phyloP scores from a whole-genome alignment of 2,797 vertebrate genomes.

The Rhyacichthys aspro region DNA sequence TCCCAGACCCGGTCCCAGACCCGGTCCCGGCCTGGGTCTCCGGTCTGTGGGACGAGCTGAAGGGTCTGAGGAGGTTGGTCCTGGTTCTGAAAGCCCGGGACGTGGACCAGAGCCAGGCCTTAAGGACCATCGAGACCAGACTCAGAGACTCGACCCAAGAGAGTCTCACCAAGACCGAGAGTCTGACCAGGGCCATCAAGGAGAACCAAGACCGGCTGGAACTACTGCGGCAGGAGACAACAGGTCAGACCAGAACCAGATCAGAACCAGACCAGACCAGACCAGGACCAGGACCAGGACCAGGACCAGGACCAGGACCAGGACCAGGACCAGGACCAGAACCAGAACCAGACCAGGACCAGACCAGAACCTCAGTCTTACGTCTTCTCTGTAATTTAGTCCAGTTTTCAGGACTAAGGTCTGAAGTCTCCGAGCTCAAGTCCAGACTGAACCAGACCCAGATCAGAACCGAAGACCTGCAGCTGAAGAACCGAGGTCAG shows the following conservation, averaged over 20 bases:
- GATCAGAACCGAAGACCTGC: slow-evolving; percentile 15
- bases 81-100: slow-evolving; percentile 47
- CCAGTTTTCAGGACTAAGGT: not conserved
- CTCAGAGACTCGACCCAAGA: slow-evolving; percentile 46
- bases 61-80: slow-evolving; percentile 58
- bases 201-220: slow-evolving; percentile 13
- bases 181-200: not conserved
- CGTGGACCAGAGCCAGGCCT: slow-evolving; percentile 47
- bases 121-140: slow-evolving; percentile 50
- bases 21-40: slow-evolving; percentile 1
- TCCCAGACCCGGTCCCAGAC: not conserved
- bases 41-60: slow-evolving; percentile 57
- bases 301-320: not conserved
- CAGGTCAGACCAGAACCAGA: not conserved
- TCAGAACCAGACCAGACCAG: too few species aligned
- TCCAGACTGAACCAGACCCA: slow-evolving; percentile 45
- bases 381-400: slow-evolving; percentile 17
- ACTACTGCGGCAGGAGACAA: slow-evolving; percentile 24
- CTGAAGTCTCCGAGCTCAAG: slow-evolving; percentile 9
- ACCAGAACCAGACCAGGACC: too few species aligned
- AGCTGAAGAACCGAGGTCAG: slow-evolving; percentile 51
- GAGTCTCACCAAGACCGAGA: slow-evolving; percentile 14
- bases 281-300: not conserved
- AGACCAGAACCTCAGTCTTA: not conserved
- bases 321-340: not conserved